These are phyloP conservation scores for Calliopum simillimum DNA, from an alignment of 2,888 invertebrate species.

Conservation along the genomic window DNA sequence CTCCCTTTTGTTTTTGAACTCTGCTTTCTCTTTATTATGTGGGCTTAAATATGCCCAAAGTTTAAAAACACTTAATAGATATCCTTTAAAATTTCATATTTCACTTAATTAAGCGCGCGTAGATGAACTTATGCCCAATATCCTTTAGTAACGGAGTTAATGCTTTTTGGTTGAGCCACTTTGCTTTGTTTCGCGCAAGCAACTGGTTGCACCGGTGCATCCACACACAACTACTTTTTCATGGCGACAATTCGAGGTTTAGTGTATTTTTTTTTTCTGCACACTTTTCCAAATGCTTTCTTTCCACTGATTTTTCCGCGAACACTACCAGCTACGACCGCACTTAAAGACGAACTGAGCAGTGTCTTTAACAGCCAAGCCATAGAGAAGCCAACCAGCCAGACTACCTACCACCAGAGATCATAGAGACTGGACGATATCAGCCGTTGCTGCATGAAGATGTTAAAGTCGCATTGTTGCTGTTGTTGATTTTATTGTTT, in stretches of 20 bases:
- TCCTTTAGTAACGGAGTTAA: too few relatives aligned
- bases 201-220: conserved; percentile 31
- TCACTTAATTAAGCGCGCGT: too few relatives aligned
- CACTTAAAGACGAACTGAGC: conserved; percentile 58
- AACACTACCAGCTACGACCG: conserved; percentile 55
- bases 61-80: too few relatives aligned
- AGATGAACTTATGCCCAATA: too few relatives aligned
- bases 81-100: too few relatives aligned
- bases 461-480: background rate
- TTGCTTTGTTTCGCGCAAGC: background rate
- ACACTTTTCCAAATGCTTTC: background rate
- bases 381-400: conserved; percentile 38
- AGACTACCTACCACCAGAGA: conserved; percentile 43
- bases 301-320: conserved; percentile 32
- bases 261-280: background rate
- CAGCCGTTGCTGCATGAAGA: background rate
- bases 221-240: background rate
- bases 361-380: conserved; percentile 38
- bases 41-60: background rate
- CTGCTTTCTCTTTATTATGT: background rate
- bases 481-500: background rate
- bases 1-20: background rate
- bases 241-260: background rate
- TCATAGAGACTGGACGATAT: conserved; percentile 23
- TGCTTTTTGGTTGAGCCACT: background rate